Conservation (phyloP, 2,113 vertebrate genomes). For the Abramis brama region DNA sequence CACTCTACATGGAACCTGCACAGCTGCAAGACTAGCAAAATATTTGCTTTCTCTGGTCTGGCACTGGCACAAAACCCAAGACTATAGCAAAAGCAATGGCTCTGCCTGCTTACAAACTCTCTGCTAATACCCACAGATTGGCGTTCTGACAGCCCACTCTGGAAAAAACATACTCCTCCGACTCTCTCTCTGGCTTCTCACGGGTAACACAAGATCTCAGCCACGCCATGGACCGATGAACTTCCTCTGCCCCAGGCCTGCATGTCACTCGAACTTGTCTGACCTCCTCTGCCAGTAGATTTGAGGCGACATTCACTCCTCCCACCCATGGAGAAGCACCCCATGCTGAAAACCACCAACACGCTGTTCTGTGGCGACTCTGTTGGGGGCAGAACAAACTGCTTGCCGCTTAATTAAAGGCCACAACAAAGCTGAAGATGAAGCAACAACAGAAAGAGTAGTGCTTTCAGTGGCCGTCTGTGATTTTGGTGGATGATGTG, state of each 20-base stretch:
- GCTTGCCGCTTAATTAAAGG: constrained; percentile 74
- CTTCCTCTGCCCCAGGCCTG: constrained; percentile 49
- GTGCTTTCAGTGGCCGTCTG: constrained; percentile 36
- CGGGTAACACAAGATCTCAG: constrained; percentile 36
- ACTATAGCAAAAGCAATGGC: constrained; percentile 53
- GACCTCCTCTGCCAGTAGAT: constrained; percentile 40
- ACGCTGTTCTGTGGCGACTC: constrained; percentile 48
- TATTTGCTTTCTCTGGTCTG: constrained; percentile 63
- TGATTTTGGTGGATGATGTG: constrained; percentile 32
- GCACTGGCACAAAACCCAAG: constrained; percentile 58
- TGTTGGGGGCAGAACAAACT: constrained; percentile 71
- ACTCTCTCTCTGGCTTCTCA: constrained; percentile 45
- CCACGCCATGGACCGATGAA: constrained; percentile 42
- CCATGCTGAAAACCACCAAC: constrained; percentile 47
- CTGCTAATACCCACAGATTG: constrained; percentile 50
- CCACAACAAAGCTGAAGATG: constrained; percentile 65
- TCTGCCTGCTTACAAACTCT: constrained; percentile 46
- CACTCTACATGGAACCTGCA: constrained; percentile 56
- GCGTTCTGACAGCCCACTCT: constrained; percentile 32
- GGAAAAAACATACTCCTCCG: constrained; percentile 31
- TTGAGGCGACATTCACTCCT: constrained; percentile 37
- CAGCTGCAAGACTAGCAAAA: constrained; percentile 60
- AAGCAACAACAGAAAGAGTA: constrained; percentile 62
- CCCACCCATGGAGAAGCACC: constrained; percentile 39
- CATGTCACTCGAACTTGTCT: constrained; percentile 39